phyloP scores from a whole-genome alignment of 1,140 invertebrate species.

The Ectropis grisescens region DNA sequence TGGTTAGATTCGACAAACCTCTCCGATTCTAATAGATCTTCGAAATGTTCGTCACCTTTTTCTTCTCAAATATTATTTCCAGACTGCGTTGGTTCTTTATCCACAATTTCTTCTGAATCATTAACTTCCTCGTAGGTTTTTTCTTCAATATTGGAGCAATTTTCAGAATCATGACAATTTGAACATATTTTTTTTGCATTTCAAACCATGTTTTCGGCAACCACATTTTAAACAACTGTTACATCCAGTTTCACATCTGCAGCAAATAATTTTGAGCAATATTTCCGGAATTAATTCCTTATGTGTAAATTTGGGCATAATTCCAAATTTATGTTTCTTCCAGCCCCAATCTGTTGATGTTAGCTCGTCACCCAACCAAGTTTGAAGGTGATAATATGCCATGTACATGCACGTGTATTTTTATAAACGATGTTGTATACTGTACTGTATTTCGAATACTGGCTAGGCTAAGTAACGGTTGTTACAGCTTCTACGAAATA shows the following conservation, averaged over 20 bases:
- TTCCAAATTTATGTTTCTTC: too few species aligned
- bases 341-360: slow-evolving; percentile 4
- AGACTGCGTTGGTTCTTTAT: slow-evolving; percentile 1
- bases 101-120: slow-evolving; percentile 2
- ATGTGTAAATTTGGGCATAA: background rate
- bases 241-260: slow-evolving; percentile 10
- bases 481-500: too few species aligned
- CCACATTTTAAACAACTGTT: slow-evolving; percentile 8
- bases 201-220: slow-evolving; percentile 3
- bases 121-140: slow-evolving; percentile 2
- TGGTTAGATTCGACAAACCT: slow-evolving; percentile 1
- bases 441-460: too few species aligned
- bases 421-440: too few species aligned
- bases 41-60: slow-evolving; percentile 1
- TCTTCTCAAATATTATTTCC: slow-evolving; percentile 1
- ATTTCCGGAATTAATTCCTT: slow-evolving; percentile 5
- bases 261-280: slow-evolving; percentile 9
- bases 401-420: too few species aligned
- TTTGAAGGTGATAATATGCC: slow-evolving; percentile 12
- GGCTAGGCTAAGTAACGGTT: too few species aligned
- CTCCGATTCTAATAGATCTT: slow-evolving; percentile 1
- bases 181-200: background rate
- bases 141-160: slow-evolving; percentile 1
- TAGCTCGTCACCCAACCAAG: slow-evolving; percentile 8
- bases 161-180: slow-evolving; percentile 2